Base-by-base conservation (phyloP, 2,888 invertebrate genomes). In the Campoletis raptor region DNA sequence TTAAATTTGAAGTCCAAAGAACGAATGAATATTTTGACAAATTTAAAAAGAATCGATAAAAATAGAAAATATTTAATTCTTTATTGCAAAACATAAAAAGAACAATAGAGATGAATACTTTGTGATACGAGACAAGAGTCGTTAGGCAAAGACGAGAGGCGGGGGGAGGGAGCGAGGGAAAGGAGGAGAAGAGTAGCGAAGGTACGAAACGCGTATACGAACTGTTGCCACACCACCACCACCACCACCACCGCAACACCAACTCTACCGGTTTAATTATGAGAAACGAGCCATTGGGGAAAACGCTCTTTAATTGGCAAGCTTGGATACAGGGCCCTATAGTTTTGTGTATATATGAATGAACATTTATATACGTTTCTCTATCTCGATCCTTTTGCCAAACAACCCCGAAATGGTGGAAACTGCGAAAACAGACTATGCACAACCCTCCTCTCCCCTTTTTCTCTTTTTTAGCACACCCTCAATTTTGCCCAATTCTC, bases 241-340 rank as follows among this genome's bases (percentile, higher is more conserved):
- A 21, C 82, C 69, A 76, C 81, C 40, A 67, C 84, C 78, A 54
- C 52, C 72, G 37, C 82, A 79, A 82, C 86, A 76, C 82, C 70
- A 79, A 84, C 84, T 87, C 81, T 37, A 70, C 81, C 77, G 80
- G 87, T 87, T 88, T 88, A 88, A 88, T 88, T 88, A 88, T 88
- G 88, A 88, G 88, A 88, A 88, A 88, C 87, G 88, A 87, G 85
- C 83, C 85, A 87, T 82, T 81, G 73, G 86, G 85, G 85, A 88
- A 78, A 81, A 85, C 80, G 83, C 61, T 81, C 79, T 88, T 85
- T 88, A 88, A 88, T 88, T 88, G 88, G 87, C 83, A 85, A 85
- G 83, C 81, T 85, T 87, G 86, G 83, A 88, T 86, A 85, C 85
- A 83, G 79, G 83, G 76, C 69, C 85, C 79, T 83, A 74, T 45